Evolutionary conservation across 2,113 vertebrate species (phyloP).

Genomic region (Hydrochoerus hydrochaeris): DNA sequence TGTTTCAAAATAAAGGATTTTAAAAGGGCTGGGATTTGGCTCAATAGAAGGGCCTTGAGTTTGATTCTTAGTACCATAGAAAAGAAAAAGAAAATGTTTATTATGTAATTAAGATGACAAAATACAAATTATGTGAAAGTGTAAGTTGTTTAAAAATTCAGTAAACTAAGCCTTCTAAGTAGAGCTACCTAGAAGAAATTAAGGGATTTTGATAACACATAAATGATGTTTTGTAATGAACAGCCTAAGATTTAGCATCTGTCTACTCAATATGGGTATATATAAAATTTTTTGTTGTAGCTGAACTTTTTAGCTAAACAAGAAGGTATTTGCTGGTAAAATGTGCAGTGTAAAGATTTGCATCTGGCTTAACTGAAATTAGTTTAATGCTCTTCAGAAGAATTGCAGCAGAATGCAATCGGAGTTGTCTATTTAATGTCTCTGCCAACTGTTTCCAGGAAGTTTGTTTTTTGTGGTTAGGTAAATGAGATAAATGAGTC

Average conservation of each 20-base stretch:
- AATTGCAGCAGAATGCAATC: not conserved
- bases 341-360: not conserved
- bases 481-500: not conserved
- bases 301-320: not conserved
- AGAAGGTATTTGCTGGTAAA: not conserved
- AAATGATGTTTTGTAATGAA: not conserved
- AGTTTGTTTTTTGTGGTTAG: not conserved
- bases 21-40: not conserved
- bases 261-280: not conserved
- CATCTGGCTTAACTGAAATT: not conserved
- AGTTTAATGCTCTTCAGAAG: not conserved
- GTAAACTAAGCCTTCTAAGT: constrained; percentile 17
- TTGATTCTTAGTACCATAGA: not conserved
- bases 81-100: not conserved
- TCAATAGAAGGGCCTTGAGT: not conserved
- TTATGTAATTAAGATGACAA: not conserved
- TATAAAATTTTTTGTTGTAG: not conserved
- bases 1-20: not conserved
- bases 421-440: not conserved
- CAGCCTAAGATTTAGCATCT: not conserved
- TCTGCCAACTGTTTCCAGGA: not conserved
- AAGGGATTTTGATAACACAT: constrained; percentile 32
- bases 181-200: not conserved
- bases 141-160: not conserved
- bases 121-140: constrained; percentile 38